Percentiles rank a stretch among this genome's conserved stretches.
Conservation (phyloP, 2,797 vertebrate genomes). For the Sebastiscus tertius region DNA sequence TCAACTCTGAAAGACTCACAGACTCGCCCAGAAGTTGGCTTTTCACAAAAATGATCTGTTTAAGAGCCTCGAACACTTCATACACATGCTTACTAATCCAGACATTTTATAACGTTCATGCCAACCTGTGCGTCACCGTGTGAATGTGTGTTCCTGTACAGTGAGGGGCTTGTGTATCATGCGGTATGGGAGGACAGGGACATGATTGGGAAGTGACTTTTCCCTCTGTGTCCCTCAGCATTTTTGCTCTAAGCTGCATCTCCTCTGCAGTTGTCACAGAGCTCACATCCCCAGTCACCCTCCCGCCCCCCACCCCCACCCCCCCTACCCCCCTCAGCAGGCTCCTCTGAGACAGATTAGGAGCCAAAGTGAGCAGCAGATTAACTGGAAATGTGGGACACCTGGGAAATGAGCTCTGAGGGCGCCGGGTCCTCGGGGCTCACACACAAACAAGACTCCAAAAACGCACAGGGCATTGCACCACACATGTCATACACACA, state of each 20-base stretch:
- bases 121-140: not conserved
- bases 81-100: not conserved
- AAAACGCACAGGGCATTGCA: conserved; percentile 1
- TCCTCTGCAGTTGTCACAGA: conserved; percentile 73
- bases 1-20: not conserved
- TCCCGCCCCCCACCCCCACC: not conserved
- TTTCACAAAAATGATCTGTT: not conserved
- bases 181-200: conserved; percentile 1
- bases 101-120: not conserved
- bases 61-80: not conserved
- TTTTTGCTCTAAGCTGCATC: conserved; percentile 63
- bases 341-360: conserved; percentile 75
- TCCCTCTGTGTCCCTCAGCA: conserved; percentile 36
- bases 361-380: conserved; percentile 78
- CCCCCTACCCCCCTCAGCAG: conserved; percentile 33
- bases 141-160: not conserved
- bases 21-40: not conserved
- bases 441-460: conserved; percentile 19
- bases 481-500: not conserved
- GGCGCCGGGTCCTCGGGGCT: conserved; percentile 30
- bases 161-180: not conserved
- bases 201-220: conserved; percentile 31
- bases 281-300: conserved; percentile 54
- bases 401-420: conserved; percentile 79
- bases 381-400: conserved; percentile 82